Evolutionary conservation across 2,888 invertebrate species (phyloP).

Genomic region (Cerceris rybyensis): DNA sequence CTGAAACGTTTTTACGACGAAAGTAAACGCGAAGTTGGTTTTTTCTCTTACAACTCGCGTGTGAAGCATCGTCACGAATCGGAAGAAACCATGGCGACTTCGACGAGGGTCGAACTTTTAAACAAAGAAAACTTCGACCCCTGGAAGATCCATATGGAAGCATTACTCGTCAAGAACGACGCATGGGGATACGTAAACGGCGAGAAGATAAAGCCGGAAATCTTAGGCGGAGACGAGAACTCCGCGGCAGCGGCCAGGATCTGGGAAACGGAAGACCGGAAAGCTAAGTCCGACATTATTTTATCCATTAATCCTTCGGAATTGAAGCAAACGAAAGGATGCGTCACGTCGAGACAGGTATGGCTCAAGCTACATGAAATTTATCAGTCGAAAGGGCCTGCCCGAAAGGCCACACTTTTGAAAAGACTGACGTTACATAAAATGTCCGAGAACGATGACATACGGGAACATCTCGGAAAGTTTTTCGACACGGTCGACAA

Average conservation of each 20-base stretch:
- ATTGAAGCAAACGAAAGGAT: conserved; percentile 3
- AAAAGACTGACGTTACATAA: conserved; percentile 8
- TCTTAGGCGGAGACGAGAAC: not conserved
- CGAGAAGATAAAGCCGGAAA: not conserved
- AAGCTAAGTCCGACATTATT: conserved; percentile 13
- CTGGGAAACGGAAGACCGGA: not conserved
- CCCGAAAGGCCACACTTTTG: conserved; percentile 22
- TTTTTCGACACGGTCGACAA: no score
- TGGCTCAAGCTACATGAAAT: conserved; percentile 12
- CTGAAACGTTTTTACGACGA: no score
- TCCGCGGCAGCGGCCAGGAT: not conserved
- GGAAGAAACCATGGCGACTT: no score
- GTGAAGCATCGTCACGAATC: no score
- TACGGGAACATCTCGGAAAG: conserved; percentile 10
- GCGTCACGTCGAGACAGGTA: conserved; percentile 8
- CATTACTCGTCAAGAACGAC: no score
- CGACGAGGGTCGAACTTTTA: no score
- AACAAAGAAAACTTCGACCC: no score
- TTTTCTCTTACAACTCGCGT: no score
- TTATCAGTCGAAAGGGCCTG: no score
- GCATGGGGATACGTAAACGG: no score
- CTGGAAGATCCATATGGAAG: no score
- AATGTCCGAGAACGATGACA: conserved; percentile 15
- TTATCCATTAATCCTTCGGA: conserved; percentile 8
- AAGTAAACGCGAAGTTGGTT: no score